These are phyloP conservation scores for Danaus melanippus DNA, from an alignment of 1,140 invertebrate genomes.

Conservation along the genomic window DNA sequence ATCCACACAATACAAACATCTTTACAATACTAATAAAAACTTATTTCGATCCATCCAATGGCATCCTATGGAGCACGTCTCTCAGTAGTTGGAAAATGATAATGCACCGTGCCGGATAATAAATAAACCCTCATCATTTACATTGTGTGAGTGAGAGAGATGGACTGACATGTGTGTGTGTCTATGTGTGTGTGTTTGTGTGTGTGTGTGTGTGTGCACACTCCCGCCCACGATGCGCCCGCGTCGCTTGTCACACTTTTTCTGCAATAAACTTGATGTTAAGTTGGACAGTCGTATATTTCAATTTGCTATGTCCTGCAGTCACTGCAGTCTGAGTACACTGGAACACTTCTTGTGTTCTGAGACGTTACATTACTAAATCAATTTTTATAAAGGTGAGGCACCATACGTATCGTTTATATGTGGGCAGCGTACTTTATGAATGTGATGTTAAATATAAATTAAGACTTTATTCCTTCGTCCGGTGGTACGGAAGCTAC, in stretches of 20 bases:
- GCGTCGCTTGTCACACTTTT: slow-evolving; percentile 42
- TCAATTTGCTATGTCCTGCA: slow-evolving; percentile 27
- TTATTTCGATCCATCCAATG: slow-evolving; percentile 21
- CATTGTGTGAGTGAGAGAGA: slow-evolving; percentile 24
- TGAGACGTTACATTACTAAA: too few relatives aligned
- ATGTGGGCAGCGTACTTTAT: too few relatives aligned
- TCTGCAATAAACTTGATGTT: slow-evolving; percentile 39
- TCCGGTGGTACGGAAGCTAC: too few relatives aligned
- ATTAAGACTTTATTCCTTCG: too few relatives aligned
- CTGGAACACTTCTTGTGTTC: too few relatives aligned
- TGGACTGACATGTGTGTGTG: not conserved
- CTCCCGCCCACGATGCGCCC: slow-evolving; percentile 31
- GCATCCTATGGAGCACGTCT: slow-evolving; percentile 16
- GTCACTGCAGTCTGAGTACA: too few relatives aligned
- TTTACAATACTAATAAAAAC: slow-evolving; percentile 16
- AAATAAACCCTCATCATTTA: slow-evolving; percentile 35
- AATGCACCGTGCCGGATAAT: slow-evolving; percentile 25
- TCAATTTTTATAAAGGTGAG: too few relatives aligned
- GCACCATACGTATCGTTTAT: too few relatives aligned
- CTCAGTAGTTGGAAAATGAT: slow-evolving; percentile 29
- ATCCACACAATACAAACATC: slow-evolving; percentile 9
- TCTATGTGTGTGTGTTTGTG: too few relatives aligned
- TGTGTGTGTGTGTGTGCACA: slow-evolving; percentile 28
- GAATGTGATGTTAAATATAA: too few relatives aligned
- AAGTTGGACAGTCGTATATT: slow-evolving; percentile 42